Percentiles rank a stretch among this genome's conserved stretches.
Conservation (phyloP, 2,888 invertebrate genomes). For the Thelaira solivaga region DNA sequence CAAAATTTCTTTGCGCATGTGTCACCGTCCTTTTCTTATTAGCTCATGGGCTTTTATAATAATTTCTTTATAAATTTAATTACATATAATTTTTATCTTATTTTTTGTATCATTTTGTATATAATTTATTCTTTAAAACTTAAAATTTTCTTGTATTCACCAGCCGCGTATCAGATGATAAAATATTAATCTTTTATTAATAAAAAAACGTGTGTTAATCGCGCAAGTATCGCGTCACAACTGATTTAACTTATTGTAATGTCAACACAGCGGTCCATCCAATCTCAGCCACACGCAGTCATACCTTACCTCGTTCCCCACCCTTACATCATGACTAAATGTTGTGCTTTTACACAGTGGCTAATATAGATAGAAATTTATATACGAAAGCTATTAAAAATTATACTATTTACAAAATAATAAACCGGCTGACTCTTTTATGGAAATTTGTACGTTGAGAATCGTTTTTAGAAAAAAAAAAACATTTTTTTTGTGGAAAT, state of each 20-base stretch:
- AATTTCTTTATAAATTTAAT: not conserved
- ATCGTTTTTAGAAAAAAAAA: too few relatives aligned
- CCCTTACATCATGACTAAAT: slow-evolving; percentile 14
- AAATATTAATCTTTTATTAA: not conserved
- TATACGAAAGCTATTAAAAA: not conserved
- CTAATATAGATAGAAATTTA: not conserved
- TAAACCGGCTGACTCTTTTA: too few relatives aligned
- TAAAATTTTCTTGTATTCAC: not conserved
- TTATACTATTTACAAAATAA: not conserved
- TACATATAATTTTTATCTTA: slow-evolving; percentile 5
- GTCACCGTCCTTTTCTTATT: slow-evolving; percentile 40
- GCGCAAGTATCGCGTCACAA: slow-evolving; percentile 76
- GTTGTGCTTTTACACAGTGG: slow-evolving; percentile 47
- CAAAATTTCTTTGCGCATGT: slow-evolving; percentile 51
- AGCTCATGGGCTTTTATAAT: slow-evolving; percentile 9
- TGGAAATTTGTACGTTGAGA: not conserved
- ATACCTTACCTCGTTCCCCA: slow-evolving; percentile 32
- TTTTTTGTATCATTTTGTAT: slow-evolving; percentile 1
- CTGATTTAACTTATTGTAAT: slow-evolving; percentile 72
- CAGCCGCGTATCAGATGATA: slow-evolving; percentile 11
- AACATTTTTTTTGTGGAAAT: too few relatives aligned
- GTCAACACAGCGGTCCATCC: slow-evolving; percentile 63
- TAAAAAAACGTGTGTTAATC: slow-evolving; percentile 67
- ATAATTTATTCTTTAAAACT: not conserved
- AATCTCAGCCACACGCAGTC: slow-evolving; percentile 58